Base-by-base conservation (phyloP, 2,888 invertebrate species). In the Ethmia dodecea region DNA sequence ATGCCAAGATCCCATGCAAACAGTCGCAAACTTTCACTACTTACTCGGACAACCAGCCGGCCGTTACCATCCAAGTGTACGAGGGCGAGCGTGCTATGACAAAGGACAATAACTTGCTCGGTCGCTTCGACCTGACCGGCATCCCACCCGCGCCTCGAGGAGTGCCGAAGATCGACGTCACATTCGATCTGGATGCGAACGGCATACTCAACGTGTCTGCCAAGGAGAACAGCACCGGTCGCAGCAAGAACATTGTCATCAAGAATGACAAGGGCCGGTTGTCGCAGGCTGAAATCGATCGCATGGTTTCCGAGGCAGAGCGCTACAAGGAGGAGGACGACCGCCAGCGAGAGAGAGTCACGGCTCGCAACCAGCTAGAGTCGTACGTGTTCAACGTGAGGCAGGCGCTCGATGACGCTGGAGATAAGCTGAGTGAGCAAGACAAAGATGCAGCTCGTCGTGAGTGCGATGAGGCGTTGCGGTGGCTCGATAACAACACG, bases 201-300 rank as follows among this genome's bases (percentile, higher is more conserved):
- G 93, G 93, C 11, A 93, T 94, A 47, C 74, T 95, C 38, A 95
- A 95, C 66, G 96, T 96, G 0, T 91, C 93, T 0, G 96, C 96
- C n/a, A 89, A 91, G 45, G 90, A 90, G 45, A 89, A 88, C 64
- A 88, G 89, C 49, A 88, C 89, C 0, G 90, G 89, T 13, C 92
- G 91, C 47, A 89, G 89, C 33, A 92, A 91, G 66, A 91, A 92
- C 58, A 94, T 95, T 41, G 92, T 92, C 24, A 95, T 95, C 51
- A 93, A 92, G 61, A 95, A 94, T 72, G 93, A 94, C 75, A 93
- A 92, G 58, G 93, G 94, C 1, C 88, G 94, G 3, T 76, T 95
- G 31, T 92, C 93, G 5, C 93, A 94, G 61, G 91, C 91, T 13
- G 94, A 95, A 59, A 94, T 95, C 47, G 94, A 95, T 40, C 87